Conservation (phyloP, 2,888 invertebrate species). For the Sphaeridia pumilis region DNA sequence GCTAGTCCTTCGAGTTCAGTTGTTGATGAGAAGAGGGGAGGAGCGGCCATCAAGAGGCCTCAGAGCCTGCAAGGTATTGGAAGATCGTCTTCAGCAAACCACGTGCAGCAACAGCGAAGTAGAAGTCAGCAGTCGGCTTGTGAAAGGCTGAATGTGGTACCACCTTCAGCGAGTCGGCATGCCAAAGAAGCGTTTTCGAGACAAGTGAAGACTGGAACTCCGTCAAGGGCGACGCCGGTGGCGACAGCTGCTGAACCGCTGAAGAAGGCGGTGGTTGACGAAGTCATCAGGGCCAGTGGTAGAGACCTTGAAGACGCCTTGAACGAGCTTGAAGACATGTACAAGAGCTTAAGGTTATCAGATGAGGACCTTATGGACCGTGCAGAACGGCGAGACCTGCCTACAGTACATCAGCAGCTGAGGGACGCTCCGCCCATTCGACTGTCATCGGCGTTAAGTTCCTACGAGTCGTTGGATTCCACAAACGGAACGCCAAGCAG, state of each 20-base stretch:
- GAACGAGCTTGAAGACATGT: slow-evolving; percentile 76
- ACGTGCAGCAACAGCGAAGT: not conserved
- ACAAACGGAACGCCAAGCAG: slow-evolving; percentile 20
- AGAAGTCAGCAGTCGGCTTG: slow-evolving; percentile 17
- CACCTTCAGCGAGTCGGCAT: slow-evolving; percentile 15
- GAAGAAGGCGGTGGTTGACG: not conserved
- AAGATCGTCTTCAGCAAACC: not conserved
- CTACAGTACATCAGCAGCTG: slow-evolving; percentile 41
- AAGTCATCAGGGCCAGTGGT: slow-evolving; percentile 28
- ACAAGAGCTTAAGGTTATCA: slow-evolving; percentile 66
- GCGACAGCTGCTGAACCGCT: not conserved
- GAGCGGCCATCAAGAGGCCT: not conserved
- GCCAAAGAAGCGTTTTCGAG: not conserved
- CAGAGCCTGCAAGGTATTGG: slow-evolving; percentile 9
- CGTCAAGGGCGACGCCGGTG: not conserved
- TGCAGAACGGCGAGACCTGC: slow-evolving; percentile 60
- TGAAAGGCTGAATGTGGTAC: slow-evolving; percentile 30
- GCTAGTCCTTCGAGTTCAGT: slow-evolving; percentile 20
- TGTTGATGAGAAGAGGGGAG: slow-evolving; percentile 2
- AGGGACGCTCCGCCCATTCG: slow-evolving; percentile 25
- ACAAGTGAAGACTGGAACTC: not conserved
- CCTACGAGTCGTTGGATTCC: slow-evolving; percentile 23
- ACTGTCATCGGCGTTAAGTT: slow-evolving; percentile 18
- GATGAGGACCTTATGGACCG: slow-evolving; percentile 70
- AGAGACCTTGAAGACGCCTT: slow-evolving; percentile 72